A percentile compares a stretch with the other conserved stretches of the same genome.
Evolutionary conservation across 2,888 invertebrate genomes (phyloP).

Genomic region (Rotaria socialis): DNA sequence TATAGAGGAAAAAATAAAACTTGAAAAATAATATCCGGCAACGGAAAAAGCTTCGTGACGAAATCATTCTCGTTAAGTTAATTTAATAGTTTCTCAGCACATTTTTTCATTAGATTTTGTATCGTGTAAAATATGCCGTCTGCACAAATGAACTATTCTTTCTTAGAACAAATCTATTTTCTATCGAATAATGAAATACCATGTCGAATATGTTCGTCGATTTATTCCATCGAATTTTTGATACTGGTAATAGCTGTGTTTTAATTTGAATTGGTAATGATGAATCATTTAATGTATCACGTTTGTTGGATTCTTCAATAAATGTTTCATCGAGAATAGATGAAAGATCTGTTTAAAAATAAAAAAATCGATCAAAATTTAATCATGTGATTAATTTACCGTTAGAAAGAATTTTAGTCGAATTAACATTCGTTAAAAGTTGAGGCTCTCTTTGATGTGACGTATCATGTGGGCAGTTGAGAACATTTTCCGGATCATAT

Average conservation of each 20-base stretch:
- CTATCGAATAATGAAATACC: neutral
- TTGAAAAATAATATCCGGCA: too few species aligned
- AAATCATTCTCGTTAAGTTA: too few species aligned
- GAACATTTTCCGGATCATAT: constrained; percentile 60
- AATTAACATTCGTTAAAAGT: neutral
- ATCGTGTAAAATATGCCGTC: too few species aligned
- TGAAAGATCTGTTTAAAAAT: neutral
- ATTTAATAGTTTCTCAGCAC: too few species aligned
- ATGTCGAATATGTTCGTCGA: neutral
- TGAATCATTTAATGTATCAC: neutral
- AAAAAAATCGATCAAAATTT: too few species aligned
- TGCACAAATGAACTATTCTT: too few species aligned
- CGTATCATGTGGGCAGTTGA: constrained; percentile 67
- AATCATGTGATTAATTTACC: neutral
- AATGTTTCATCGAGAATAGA: neutral
- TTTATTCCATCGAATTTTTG: neutral
- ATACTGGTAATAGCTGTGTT: neutral
- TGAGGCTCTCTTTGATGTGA: constrained; percentile 33
- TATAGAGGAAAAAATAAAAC: too few species aligned
- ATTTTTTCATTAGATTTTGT: too few species aligned
- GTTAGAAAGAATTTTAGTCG: neutral
- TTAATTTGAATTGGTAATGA: neutral
- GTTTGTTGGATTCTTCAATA: neutral
- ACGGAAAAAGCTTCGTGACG: too few species aligned
- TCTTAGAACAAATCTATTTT: too few species aligned